Percentiles rank a stretch among this genome's conserved stretches.
These are phyloP conservation scores for Petrocephalus sullivani DNA, from an alignment of 2,797 vertebrate species.

Conservation along the genomic window DNA sequence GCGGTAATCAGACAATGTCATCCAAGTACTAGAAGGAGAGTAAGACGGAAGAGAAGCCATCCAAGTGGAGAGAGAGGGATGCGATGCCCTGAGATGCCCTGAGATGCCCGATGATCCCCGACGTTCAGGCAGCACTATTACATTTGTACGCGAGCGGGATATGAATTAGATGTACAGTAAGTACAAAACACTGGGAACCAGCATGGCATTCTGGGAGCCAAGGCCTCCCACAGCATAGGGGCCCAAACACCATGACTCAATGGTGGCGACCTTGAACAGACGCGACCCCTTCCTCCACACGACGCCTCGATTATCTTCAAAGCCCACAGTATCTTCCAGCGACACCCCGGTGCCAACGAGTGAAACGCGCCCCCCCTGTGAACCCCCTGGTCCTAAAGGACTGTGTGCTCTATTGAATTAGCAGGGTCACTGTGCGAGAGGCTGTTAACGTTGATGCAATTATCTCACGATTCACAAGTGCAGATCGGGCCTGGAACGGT, in stretches of 20 bases:
- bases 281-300: not conserved
- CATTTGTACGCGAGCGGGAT: not conserved
- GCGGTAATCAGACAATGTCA: not conserved
- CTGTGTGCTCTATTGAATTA: constrained; percentile 48
- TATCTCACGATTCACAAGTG: constrained; percentile 10
- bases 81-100: too few species aligned
- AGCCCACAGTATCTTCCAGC: not conserved
- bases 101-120: not conserved
- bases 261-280: not conserved
- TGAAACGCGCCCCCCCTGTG: not conserved
- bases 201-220: not conserved
- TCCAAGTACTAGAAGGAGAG: not conserved
- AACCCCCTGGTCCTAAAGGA: not conserved
- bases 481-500: constrained; percentile 19
- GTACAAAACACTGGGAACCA: not conserved
- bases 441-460: constrained; percentile 18
- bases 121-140: not conserved
- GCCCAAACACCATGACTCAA: not conserved
- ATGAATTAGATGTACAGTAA: not conserved
- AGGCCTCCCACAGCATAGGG: not conserved
- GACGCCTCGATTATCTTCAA: not conserved
- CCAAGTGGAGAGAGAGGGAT: not conserved
- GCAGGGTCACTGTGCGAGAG: constrained; percentile 13
- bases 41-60: not conserved
- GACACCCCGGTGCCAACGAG: not conserved